Evolutionary conservation across 2,797 vertebrate genomes (phyloP), one percentile per base, ranked within the genome.

Genomic region (Catamblyrhynchus diadema): DNA sequence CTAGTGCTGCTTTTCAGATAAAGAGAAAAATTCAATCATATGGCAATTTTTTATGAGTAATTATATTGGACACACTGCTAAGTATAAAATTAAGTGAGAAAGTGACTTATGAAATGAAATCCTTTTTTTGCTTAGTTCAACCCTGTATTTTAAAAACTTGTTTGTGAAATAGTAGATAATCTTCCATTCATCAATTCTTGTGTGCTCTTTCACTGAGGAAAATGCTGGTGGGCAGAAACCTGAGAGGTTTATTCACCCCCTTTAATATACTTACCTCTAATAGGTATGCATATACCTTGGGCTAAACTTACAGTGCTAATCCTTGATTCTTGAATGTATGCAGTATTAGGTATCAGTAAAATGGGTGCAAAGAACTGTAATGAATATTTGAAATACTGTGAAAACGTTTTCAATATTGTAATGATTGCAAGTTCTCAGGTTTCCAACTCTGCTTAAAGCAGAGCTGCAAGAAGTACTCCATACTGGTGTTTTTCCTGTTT

Each of bases 1-100:
- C 30, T 91, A 21, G 30, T 75, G 54, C 59, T 93, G 37, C 50
- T 77, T 94, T 95, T 84, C 64, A 64, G 91, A 94, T 91, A 73
- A 95, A 93, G 74, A 86, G 59, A 81, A 89, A 95, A 94, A 88
- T 79, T 90, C 82, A 94, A 64, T 96, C 87, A 66, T 81, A 81
- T 64, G 62, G 59, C 51, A 91, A 14, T 94, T 94, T 93, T 91
- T 75, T 56, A 62, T 88, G 60, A 95, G 54, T 94, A 94, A 95
- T 94, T 94, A 45, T 77, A 70, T 81, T 96, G 62, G 77, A 81
- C 66, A 81, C 51, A 33, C 51, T 93, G 10, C 23, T 70, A 86
- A 93, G 50, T 77, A 42, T 88, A 91, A 88, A 96, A 94, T 90
- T 75, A 86, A 92, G 33, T 71, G 79, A 65, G 59, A 81, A 91